phyloP scores from a whole-genome alignment of 2,113 vertebrate genomes.

The Mesembrinibis cayennensis region DNA sequence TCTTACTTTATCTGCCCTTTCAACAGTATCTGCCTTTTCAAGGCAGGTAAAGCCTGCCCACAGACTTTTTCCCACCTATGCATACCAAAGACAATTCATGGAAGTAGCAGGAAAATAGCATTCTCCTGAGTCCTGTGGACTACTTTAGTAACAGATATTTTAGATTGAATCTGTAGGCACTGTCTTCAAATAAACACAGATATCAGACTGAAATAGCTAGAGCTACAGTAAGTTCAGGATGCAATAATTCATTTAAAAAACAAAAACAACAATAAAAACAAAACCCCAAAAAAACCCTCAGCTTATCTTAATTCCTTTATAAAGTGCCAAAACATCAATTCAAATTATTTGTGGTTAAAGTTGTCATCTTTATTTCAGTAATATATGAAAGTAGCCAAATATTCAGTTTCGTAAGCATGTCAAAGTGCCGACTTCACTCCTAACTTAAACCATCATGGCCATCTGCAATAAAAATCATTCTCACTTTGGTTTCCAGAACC shows the following conservation, averaged over 20 bases:
- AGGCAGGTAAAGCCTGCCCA: not conserved
- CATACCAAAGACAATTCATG: not conserved
- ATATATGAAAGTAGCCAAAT: slow-evolving; percentile 48
- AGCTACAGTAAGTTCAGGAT: not conserved
- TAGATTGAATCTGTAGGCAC: not conserved
- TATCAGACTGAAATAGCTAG: not conserved
- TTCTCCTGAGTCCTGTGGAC: not conserved
- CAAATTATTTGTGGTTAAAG: slow-evolving; percentile 49
- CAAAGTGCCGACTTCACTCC: slow-evolving; percentile 26
- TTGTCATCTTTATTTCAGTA: slow-evolving; percentile 63
- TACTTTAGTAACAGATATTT: not conserved
- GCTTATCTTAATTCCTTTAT: not conserved
- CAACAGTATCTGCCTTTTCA: not conserved
- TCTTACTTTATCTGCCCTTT: not conserved
- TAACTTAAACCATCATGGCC: slow-evolving; percentile 67
- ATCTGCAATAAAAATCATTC: slow-evolving; percentile 73
- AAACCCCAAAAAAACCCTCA: too few species aligned
- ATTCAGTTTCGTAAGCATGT: slow-evolving; percentile 48
- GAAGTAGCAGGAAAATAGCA: not conserved
- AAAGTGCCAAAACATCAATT: slow-evolving; percentile 46
- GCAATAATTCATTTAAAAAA: not conserved
- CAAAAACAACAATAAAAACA: too few species aligned
- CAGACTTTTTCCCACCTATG: not conserved
- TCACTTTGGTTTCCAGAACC: slow-evolving; percentile 51
- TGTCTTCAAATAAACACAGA: not conserved